These are phyloP conservation scores for Picathartes gymnocephalus DNA, from an alignment of 2,113 vertebrate species.

Conservation along the genomic window DNA sequence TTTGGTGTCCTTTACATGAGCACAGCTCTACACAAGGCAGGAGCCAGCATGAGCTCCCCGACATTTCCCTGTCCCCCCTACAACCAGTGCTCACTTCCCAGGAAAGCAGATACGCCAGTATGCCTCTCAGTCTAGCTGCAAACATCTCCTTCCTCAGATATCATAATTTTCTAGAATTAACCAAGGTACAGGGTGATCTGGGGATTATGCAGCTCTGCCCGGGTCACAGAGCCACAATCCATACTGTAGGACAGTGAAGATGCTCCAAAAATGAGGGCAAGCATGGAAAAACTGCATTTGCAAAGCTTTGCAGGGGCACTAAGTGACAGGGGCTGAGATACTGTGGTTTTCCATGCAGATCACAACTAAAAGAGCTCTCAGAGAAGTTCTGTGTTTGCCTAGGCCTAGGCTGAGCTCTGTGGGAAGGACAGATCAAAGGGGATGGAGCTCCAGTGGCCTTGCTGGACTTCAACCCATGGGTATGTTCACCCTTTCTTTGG, in stretches of 20 bases:
- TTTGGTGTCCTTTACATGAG: neutral
- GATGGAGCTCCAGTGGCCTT: neutral
- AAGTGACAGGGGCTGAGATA: neutral
- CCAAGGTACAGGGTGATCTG: neutral
- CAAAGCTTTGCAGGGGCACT: neutral
- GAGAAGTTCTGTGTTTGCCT: neutral
- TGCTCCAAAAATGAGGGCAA: neutral
- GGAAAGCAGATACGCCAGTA: neutral
- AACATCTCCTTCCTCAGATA: neutral
- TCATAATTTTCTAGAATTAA: neutral
- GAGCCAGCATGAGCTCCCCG: neutral
- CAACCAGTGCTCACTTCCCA: neutral
- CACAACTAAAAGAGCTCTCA: neutral
- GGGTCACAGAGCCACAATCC: fast-evolving
- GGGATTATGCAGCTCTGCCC: neutral
- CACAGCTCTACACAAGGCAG: neutral
- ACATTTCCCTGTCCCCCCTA: too few relatives aligned
- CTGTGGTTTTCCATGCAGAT: neutral
- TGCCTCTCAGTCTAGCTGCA: neutral
- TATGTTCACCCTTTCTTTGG: neutral
- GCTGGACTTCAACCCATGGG: neutral
- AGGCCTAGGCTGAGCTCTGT: neutral
- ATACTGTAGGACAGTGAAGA: neutral
- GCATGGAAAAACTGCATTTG: neutral
- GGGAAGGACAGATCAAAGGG: neutral